A percentile compares a stretch with the other conserved stretches of the same genome.
phyloP scores from a whole-genome alignment of 2,888 invertebrate species.

The Celastrina argiolus region DNA sequence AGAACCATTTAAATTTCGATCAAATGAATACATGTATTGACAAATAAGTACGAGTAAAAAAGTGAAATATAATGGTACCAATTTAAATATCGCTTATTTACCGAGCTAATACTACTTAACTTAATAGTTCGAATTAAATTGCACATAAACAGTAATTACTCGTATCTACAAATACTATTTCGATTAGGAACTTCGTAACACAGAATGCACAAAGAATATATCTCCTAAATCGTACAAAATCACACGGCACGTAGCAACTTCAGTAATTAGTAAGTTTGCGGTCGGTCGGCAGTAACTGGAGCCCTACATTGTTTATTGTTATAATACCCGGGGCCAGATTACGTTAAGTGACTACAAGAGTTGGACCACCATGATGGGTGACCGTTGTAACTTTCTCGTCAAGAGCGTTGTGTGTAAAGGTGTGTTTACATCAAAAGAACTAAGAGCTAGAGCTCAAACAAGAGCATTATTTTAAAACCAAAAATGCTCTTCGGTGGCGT shows the following conservation, averaged over 20 bases:
- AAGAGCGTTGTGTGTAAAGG: too few species aligned
- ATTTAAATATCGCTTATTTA: too few species aligned
- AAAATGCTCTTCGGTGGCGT: too few species aligned
- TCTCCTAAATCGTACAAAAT: neutral
- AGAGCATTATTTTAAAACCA: too few species aligned
- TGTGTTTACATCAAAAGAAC: too few species aligned
- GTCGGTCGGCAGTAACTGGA: neutral
- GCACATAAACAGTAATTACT: neutral
- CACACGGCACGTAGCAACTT: constrained; percentile 14
- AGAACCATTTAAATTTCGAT: too few species aligned
- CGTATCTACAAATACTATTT: neutral
- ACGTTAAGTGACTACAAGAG: constrained; percentile 1
- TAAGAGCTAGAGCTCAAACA: too few species aligned
- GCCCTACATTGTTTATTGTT: neutral
- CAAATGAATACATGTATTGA: too few species aligned
- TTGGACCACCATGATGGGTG: neutral
- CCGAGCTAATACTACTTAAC: too few species aligned
- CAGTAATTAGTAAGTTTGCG: constrained; percentile 16
- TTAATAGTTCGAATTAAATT: neutral
- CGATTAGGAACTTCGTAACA: neutral
- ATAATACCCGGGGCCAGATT: neutral
- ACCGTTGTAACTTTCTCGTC: neutral
- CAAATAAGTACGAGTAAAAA: too few species aligned
- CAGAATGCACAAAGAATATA: constrained; percentile 10
- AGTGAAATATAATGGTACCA: too few species aligned